These are phyloP conservation scores for Ascaphus truei DNA, from an alignment of 2,113 vertebrate species.

Conservation along the genomic window DNA sequence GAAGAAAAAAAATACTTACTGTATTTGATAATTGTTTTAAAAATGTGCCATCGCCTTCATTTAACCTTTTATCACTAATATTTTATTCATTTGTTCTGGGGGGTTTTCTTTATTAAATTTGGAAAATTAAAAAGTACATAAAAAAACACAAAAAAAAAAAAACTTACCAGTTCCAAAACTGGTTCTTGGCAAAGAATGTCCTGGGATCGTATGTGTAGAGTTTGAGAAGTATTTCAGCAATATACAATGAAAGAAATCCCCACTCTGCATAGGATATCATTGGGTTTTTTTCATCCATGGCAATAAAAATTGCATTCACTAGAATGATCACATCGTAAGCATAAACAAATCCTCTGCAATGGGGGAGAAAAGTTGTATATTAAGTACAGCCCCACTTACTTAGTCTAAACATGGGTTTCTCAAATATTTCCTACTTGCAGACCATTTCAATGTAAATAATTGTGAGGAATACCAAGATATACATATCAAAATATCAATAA, in stretches of 20 bases:
- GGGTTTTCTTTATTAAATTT: too few relatives aligned
- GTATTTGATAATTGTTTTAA: too few relatives aligned
- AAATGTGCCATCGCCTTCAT: too few relatives aligned
- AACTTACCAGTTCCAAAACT: constrained; percentile 93
- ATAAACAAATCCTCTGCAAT: constrained; percentile 67
- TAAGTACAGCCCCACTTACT: too few relatives aligned
- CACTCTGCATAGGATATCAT: constrained; percentile 77
- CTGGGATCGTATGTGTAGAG: constrained; percentile 83
- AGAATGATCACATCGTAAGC: constrained; percentile 83
- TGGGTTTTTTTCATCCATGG: constrained; percentile 78
- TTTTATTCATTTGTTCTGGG: too few relatives aligned
- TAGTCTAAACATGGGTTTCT: too few relatives aligned
- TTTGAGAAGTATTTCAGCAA: constrained; percentile 86
- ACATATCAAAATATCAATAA: too few relatives aligned
- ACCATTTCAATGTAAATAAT: too few relatives aligned
- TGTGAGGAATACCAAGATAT: too few relatives aligned
- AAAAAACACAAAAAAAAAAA: not conserved
- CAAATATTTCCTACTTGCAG: too few relatives aligned
- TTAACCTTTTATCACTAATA: too few relatives aligned
- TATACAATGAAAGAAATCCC: constrained; percentile 81
- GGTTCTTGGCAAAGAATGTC: constrained; percentile 73
- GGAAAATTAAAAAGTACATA: not conserved
- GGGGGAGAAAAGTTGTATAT: not conserved
- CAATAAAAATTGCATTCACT: constrained; percentile 87
- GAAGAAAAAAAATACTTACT: too few relatives aligned